Conservation (phyloP, 1,140 invertebrate genomes). For the Tetramorium parvispinum region DNA sequence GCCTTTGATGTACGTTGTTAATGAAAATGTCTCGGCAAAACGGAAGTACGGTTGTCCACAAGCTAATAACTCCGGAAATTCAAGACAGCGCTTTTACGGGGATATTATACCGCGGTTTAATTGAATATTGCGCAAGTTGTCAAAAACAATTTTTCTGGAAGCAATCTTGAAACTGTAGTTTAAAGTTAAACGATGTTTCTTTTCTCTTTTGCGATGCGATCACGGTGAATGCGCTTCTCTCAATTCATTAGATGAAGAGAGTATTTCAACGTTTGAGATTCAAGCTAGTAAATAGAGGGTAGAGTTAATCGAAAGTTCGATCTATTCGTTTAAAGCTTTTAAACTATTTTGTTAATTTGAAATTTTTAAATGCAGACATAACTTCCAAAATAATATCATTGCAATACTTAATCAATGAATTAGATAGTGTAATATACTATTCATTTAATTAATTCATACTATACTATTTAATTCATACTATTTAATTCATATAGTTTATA, state of each 20-base stretch:
- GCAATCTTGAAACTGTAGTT: neutral
- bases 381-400: neutral
- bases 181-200: neutral
- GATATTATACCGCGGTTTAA: conserved; percentile 27
- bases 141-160: conserved; percentile 40
- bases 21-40: conserved; percentile 40
- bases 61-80: conserved; percentile 41
- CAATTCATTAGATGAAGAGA: neutral
- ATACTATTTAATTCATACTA: no score
- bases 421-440: neutral
- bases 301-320: neutral
- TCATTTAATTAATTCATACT: no score
- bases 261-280: neutral
- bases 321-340: neutral
- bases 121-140: conserved; percentile 19
- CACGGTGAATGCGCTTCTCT: neutral
- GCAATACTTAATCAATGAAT: neutral
- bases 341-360: neutral
- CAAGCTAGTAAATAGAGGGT: neutral
- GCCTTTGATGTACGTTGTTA: conserved; percentile 40
- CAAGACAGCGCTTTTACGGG: conserved; percentile 21
- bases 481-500: no score
- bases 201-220: neutral
- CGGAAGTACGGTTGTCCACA: neutral
- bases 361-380: neutral